These are phyloP conservation scores for Agapornis canus DNA, from an alignment of 2,797 vertebrate species.

Conservation along the genomic window DNA sequence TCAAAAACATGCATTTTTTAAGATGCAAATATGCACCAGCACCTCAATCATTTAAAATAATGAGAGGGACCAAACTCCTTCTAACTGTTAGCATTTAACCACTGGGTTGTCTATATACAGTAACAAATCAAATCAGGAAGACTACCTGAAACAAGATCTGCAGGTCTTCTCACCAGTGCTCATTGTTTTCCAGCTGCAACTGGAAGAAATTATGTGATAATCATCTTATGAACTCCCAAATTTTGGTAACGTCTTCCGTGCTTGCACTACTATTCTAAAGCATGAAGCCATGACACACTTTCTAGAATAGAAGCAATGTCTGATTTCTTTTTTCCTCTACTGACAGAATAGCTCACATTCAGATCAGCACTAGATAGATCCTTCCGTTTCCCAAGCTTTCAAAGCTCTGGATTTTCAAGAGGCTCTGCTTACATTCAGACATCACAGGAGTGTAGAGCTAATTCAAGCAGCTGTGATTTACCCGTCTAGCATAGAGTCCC, in stretches of 20 bases:
- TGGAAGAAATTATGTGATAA: background rate
- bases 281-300: background rate
- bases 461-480: background rate
- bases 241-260: background rate
- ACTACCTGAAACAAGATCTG: background rate
- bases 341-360: background rate
- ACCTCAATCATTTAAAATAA: background rate
- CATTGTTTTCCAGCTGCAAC: background rate
- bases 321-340: background rate
- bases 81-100: background rate
- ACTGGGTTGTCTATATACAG: background rate
- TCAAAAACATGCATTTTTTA: background rate
- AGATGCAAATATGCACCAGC: background rate
- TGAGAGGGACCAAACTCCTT: background rate
- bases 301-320: background rate
- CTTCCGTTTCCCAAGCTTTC: background rate
- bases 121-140: background rate
- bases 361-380: background rate
- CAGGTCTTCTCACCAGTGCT: background rate
- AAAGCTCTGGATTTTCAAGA: background rate
- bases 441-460: rapidly evolving
- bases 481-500: background rate
- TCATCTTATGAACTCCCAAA: background rate
- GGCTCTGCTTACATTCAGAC: background rate
- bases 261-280: background rate